Evolutionary conservation across 2,797 vertebrate species (phyloP).

Genomic region (Pachyuromys duprasi): DNA sequence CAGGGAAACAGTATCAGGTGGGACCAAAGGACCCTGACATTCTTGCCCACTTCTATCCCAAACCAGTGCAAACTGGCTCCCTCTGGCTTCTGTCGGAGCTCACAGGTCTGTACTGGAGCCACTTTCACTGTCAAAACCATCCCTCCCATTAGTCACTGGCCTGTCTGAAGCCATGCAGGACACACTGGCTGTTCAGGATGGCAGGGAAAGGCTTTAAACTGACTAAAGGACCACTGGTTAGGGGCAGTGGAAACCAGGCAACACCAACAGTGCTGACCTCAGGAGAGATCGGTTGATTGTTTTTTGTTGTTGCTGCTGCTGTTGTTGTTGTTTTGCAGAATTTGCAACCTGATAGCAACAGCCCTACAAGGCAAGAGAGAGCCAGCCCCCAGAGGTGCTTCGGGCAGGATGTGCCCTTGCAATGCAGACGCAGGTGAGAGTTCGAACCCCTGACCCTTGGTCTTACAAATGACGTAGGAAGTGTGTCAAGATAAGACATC

Average conservation of each 20-base stretch:
- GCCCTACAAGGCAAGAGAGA: accelerated
- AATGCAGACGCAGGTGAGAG: accelerated
- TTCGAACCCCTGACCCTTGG: accelerated
- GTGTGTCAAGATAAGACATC: accelerated
- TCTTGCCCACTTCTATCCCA: accelerated
- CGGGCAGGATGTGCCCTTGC: background rate
- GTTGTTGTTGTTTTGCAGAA: too few relatives aligned
- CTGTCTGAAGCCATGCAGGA: background rate
- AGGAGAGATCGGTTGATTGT: background rate
- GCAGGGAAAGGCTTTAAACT: background rate
- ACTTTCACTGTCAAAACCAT: accelerated
- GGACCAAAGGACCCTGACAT: background rate
- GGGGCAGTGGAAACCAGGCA: background rate
- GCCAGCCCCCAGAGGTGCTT: accelerated
- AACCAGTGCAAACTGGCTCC: accelerated
- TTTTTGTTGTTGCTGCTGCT: too few relatives aligned
- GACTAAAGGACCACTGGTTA: background rate
- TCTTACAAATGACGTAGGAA: background rate
- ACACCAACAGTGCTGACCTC: background rate
- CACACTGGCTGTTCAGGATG: accelerated
- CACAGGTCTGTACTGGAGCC: accelerated
- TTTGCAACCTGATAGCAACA: background rate
- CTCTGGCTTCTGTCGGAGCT: too few relatives aligned
- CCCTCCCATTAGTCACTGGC: background rate
- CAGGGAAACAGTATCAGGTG: accelerated